Base-by-base conservation (phyloP, 2,888 invertebrate species). In the Lasioglossum zephyrum region DNA sequence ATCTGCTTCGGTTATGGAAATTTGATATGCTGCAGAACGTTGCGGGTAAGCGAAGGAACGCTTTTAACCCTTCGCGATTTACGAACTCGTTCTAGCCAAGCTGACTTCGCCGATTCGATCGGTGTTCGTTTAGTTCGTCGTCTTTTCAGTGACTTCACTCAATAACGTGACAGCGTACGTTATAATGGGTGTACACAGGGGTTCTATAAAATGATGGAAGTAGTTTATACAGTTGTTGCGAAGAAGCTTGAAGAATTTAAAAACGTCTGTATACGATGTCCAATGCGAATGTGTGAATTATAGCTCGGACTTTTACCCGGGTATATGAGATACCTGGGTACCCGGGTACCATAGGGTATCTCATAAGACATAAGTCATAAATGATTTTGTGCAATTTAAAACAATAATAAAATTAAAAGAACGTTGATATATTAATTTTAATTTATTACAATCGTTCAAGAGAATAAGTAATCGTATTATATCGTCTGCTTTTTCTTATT, bases 1-100 rank as follows among this genome's bases (percentile, higher is more conserved):
- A 41, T 41, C 41, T 41, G 39, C 41, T 70, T 70, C 41, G 70
- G 70, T 70, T 70, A 70, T 70, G 70, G 70, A 70, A 70, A 70
- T 70, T 41, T 70, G 70, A 70, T 70, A 70, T n/a, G 41, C 39
- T n/a, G 70, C 39, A 22, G 69, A 69, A 69, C 9, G 69, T 22
- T 18, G 36, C 36, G 22, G 66, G 39, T 36, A 39, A 39, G 39
- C 39, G 47, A 5, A 4, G 47, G 5, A 47, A 47, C 69, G 22
- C 9, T 22, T 69, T 39, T 36, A 39, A 9, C 36, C 9, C 18
- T 69, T 4, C 31, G 31, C 31, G 31, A 63, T 63, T 36, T 63
- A 57, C 57, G 57, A 57, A 57, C n/a, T n/a, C n/a, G 53, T n/a
- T 53, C 57, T 4, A 9, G 11, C n/a, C 57, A 4, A 57, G 57